Evolutionary conservation across 2,113 vertebrate genomes (phyloP).

Genomic region (Hiodon alosoides): DNA sequence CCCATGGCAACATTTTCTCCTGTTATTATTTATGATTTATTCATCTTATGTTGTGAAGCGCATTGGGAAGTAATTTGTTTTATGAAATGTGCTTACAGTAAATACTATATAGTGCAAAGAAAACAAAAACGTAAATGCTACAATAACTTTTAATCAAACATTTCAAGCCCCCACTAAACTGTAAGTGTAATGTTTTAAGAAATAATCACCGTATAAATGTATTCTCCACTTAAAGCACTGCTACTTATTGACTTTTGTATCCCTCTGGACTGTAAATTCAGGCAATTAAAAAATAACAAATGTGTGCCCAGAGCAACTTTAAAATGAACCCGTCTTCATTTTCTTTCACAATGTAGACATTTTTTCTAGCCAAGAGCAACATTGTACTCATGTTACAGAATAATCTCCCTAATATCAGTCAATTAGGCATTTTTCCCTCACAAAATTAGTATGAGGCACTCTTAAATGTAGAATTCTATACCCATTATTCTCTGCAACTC

Average conservation of each 20-base stretch:
- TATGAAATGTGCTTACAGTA: too few species aligned
- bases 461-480: slow-evolving; percentile 6
- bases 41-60: too few species aligned
- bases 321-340: slow-evolving; percentile 15
- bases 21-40: too few species aligned
- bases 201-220: not conserved
- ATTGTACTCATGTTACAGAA: slow-evolving; percentile 15
- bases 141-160: too few species aligned
- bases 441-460: slow-evolving; percentile 14
- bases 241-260: not conserved
- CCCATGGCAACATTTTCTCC: too few species aligned
- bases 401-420: slow-evolving; percentile 15
- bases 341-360: slow-evolving; percentile 4
- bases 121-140: too few species aligned
- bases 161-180: too few species aligned
- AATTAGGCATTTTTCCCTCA: slow-evolving; percentile 14
- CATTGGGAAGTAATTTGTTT: too few species aligned
- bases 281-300: slow-evolving; percentile 3
- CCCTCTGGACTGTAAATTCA: not conserved
- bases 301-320: slow-evolving; percentile 7
- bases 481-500: not conserved
- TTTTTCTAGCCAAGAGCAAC: slow-evolving; percentile 21
- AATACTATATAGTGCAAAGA: too few species aligned
- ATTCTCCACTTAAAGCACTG: not conserved
- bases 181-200: too few species aligned